phyloP scores from a whole-genome alignment of 1,140 invertebrate species.

The Bradynema listronoti region DNA sequence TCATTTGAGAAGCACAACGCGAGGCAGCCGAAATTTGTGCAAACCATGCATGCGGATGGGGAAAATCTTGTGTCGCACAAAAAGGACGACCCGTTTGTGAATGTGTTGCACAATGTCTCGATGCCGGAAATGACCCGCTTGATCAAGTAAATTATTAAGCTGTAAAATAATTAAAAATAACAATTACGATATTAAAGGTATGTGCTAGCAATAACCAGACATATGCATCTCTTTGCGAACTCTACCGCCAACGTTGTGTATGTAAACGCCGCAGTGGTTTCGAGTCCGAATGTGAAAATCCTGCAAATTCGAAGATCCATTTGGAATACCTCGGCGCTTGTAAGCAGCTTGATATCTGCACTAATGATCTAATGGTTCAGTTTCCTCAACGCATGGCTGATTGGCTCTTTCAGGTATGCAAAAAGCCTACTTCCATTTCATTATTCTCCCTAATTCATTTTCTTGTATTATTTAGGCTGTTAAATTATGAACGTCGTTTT shows the following conservation, averaged over 20 bases:
- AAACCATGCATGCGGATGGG: slow-evolving; percentile 78
- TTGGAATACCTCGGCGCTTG: slow-evolving; percentile 75
- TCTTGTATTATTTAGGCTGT: no score
- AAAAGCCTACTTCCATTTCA: no score
- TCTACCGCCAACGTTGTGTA: slow-evolving; percentile 79
- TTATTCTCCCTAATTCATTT: no score
- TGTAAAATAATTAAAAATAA: background rate
- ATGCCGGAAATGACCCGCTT: slow-evolving; percentile 51
- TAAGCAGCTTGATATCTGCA: slow-evolving; percentile 66
- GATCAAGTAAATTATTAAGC: slow-evolving; percentile 37
- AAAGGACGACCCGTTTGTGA: slow-evolving; percentile 72
- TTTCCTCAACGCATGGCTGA: slow-evolving; percentile 76
- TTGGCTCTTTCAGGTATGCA: slow-evolving; percentile 89
- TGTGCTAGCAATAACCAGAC: slow-evolving; percentile 89
- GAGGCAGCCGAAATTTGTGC: slow-evolving; percentile 65
- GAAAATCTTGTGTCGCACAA: slow-evolving; percentile 73
- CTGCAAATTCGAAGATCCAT: slow-evolving; percentile 66
- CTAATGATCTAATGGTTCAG: slow-evolving; percentile 71
- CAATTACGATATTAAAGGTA: slow-evolving; percentile 62
- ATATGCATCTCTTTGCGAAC: slow-evolving; percentile 81
- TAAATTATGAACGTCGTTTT: no score
- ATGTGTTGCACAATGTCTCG: slow-evolving; percentile 75
- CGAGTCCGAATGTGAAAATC: slow-evolving; percentile 64
- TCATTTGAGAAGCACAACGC: background rate
- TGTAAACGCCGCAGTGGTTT: slow-evolving; percentile 69